Evolutionary conservation across 2,113 vertebrate species (phyloP).

Genomic region (Pleuronectes platessa): DNA sequence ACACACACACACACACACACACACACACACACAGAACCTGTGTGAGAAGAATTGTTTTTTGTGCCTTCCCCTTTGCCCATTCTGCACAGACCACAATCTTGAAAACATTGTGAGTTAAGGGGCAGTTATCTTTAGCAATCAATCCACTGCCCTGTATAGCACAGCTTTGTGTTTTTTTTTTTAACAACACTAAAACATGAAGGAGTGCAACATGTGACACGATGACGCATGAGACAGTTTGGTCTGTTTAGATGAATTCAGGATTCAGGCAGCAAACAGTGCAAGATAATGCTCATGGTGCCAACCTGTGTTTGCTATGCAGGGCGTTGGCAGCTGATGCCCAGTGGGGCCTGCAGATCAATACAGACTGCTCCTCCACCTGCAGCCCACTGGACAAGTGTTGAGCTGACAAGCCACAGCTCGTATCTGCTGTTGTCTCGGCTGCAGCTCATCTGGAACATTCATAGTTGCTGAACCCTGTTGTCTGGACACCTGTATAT

Average conservation of each 20-base stretch:
- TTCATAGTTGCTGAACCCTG: background rate
- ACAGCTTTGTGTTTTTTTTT: background rate
- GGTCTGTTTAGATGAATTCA: too few species aligned
- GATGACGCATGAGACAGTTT: too few species aligned
- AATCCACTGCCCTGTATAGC: background rate
- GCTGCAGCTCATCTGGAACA: background rate
- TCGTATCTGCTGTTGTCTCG: conserved; percentile 1
- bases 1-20: conserved; percentile 3
- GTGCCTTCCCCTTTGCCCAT: background rate
- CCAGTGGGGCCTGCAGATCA: background rate
- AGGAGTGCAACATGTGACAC: too few species aligned
- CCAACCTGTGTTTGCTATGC: too few species aligned
- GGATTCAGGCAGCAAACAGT: background rate
- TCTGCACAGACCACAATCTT: background rate
- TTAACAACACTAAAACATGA: background rate
- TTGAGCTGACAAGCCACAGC: conserved; percentile 18
- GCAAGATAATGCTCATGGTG: background rate
- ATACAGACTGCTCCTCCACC: conserved; percentile 1
- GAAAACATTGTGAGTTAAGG: background rate
- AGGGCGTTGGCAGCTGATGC: too few species aligned
- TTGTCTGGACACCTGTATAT: background rate
- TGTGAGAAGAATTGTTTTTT: conserved; percentile 5
- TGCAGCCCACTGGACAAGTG: background rate
- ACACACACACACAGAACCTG: background rate
- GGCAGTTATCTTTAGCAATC: too few species aligned